A percentile compares a stretch with the other conserved stretches of the same genome.
Conservation (phyloP, 2,797 vertebrate genomes). For the Chrosomus eos region DNA sequence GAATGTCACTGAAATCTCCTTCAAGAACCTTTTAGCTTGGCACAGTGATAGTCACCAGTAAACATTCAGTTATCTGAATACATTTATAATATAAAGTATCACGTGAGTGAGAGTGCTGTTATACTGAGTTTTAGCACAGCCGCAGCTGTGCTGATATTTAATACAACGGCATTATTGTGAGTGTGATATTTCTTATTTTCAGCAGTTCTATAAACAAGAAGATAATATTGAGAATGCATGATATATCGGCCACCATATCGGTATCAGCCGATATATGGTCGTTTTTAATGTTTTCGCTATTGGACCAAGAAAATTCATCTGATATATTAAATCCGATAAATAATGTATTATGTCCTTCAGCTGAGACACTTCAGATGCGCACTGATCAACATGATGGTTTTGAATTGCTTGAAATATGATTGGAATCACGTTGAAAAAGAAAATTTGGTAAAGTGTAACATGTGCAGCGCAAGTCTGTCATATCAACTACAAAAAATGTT, state of each 20-base stretch:
- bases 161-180: not conserved
- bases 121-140: not conserved
- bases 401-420: too few relatives aligned
- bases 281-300: too few relatives aligned
- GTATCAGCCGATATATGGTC: too few relatives aligned
- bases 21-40: not conserved
- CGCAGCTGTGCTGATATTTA: not conserved
- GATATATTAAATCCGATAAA: too few relatives aligned
- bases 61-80: not conserved
- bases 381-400: too few relatives aligned
- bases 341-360: too few relatives aligned
- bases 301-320: rapidly evolving
- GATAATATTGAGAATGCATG: not conserved
- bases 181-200: not conserved
- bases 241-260: too few relatives aligned
- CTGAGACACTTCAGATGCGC: too few relatives aligned
- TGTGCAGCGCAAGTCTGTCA: too few relatives aligned
- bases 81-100: not conserved
- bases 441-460: too few relatives aligned
- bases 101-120: not conserved
- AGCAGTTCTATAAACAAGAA: not conserved
- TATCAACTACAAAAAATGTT: too few relatives aligned
- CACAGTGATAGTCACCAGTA: not conserved
- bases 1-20: not conserved
- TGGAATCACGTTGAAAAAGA: too few relatives aligned